These are phyloP conservation scores for Ectropis grisescens DNA, from an alignment of 1,140 invertebrate genomes.

Conservation along the genomic window DNA sequence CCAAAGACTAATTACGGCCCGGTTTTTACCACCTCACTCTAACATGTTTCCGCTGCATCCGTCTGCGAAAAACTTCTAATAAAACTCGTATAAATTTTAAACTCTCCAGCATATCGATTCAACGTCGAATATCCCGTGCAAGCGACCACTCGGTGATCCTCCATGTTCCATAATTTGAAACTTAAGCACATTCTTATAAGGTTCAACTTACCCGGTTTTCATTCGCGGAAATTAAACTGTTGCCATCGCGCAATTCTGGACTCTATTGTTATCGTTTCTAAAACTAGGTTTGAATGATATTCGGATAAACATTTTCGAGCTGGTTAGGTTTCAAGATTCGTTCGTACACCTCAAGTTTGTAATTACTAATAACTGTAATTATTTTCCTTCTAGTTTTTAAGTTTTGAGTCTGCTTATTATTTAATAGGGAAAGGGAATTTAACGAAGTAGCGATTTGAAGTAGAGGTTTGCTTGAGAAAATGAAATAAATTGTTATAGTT, in stretches of 20 bases:
- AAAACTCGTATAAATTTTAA: conserved; percentile 13
- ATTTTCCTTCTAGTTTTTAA: conserved; percentile 21
- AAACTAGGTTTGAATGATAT: conserved; percentile 8
- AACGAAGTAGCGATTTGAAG: no score
- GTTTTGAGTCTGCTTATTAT: conserved; percentile 11
- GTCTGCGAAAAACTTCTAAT: conserved; percentile 12
- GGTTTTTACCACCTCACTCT: conserved; percentile 39
- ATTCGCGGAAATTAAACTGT: conserved; percentile 12
- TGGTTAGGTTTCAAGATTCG: conserved; percentile 25
- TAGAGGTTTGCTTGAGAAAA: no score
- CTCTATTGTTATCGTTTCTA: conserved; percentile 13
- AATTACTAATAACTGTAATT: conserved; percentile 33
- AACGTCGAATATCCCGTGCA: conserved; percentile 13
- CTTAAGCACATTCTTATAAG: conserved; percentile 12
- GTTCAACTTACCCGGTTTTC: conserved; percentile 13
- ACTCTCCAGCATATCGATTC: conserved; percentile 8
- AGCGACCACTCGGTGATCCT: not conserved
- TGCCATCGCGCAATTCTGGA: conserved; percentile 14
- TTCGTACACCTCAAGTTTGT: conserved; percentile 24
- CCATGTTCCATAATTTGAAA: conserved; percentile 16
- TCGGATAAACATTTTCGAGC: conserved; percentile 16
- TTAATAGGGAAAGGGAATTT: conserved; percentile 2
- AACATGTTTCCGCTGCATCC: conserved; percentile 24
- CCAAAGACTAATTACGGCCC: conserved; percentile 45
- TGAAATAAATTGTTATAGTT: no score